Evolutionary conservation across 92 coral and sea anemone genomes (phyloP).

Genomic region (Epizoanthus stellaris): DNA sequence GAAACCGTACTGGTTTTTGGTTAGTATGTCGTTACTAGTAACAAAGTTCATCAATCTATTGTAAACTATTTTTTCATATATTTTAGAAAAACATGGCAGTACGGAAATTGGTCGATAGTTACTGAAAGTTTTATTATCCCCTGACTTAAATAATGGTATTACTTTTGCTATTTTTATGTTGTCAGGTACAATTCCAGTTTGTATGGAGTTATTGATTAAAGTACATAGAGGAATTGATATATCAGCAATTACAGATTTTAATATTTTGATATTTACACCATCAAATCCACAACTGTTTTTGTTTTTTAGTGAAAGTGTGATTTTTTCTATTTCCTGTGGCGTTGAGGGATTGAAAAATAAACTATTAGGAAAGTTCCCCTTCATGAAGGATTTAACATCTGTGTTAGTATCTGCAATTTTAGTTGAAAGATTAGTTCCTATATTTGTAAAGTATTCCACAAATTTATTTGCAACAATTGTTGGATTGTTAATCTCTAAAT

Average conservation of each 20-base stretch:
- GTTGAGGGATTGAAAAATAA: not conserved
- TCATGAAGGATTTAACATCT: constrained; percentile 4
- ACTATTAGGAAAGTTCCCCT: not conserved
- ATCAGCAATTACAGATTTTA: constrained; percentile 4
- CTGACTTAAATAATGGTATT: constrained; percentile 21
- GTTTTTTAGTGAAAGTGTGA: constrained; percentile 4
- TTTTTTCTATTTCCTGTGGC: not conserved
- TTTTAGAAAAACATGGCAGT: not conserved
- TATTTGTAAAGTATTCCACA: constrained; percentile 18
- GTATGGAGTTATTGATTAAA: not conserved
- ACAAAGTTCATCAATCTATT: not conserved
- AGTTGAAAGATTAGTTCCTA: not conserved
- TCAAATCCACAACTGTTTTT: constrained; percentile 10
- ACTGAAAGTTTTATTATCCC: not conserved
- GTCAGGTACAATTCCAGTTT: not conserved
- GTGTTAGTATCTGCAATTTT: constrained; percentile 7
- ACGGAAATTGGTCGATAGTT: constrained; percentile 1
- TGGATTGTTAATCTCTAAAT: constrained; percentile 8
- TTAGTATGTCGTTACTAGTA: not conserved
- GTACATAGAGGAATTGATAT: not conserved
- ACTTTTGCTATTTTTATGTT: not conserved
- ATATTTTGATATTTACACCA: not conserved
- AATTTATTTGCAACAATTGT: constrained; percentile 23
- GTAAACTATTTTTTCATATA: not conserved
- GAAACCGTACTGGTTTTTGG: constrained; percentile 12